Conservation (phyloP, 2,113 vertebrate genomes). For the Eretmochelys imbricata region DNA sequence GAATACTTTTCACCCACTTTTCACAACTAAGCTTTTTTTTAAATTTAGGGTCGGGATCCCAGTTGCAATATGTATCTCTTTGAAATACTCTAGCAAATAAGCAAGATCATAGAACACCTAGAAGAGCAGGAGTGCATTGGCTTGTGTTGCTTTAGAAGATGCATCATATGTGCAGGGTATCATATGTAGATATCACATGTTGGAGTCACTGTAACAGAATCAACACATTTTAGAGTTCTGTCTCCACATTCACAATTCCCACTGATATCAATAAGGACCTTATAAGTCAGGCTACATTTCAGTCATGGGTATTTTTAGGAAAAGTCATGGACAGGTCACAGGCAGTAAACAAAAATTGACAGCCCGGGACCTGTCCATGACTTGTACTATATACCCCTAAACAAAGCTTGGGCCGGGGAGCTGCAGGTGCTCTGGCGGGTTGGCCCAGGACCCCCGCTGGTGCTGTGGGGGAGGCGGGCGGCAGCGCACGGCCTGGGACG, state of each 20-base stretch:
- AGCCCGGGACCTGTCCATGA: too few species aligned
- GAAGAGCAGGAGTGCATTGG: fast-evolving
- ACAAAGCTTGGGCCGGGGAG: too few species aligned
- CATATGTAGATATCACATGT: fast-evolving
- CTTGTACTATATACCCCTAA: too few species aligned
- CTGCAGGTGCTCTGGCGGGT: too few species aligned
- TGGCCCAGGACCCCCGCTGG: too few species aligned
- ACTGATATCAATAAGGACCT: not conserved
- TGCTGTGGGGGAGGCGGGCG: fast-evolving
- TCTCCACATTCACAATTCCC: not conserved
- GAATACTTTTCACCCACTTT: not conserved
- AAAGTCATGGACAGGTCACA: too few species aligned
- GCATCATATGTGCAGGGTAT: not conserved
- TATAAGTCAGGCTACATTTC: too few species aligned
- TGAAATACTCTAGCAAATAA: not conserved
- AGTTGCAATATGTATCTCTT: not conserved
- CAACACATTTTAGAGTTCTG: not conserved
- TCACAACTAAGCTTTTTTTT: not conserved
- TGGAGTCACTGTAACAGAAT: not conserved
- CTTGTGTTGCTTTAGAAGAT: not conserved
- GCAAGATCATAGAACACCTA: not conserved
- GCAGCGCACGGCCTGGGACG: too few species aligned
- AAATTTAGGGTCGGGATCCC: not conserved
- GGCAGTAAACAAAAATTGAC: too few species aligned
- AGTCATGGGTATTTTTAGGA: too few species aligned